Evolutionary conservation across 1,140 invertebrate genomes (phyloP), one percentile per base, ranked within the genome.

Genomic region (Megalonaias nervosa): DNA sequence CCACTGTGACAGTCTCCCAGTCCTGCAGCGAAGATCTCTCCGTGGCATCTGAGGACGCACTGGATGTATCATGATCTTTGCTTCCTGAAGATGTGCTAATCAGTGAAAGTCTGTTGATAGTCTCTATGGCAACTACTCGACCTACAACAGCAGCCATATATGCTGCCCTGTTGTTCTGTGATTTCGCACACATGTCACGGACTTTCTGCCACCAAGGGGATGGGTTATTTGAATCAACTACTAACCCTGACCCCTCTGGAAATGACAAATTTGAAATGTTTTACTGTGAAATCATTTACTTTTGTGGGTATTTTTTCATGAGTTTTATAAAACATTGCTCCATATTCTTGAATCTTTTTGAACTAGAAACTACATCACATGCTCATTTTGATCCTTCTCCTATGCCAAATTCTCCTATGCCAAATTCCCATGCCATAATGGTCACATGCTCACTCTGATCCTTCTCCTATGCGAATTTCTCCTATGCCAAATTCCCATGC

Each of bases 1-100:
- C 96, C 77, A 95, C 93, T 19, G 95, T 95, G 23, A 97, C 92
- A 74, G 94, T 94, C 90, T 97, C 96, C 95, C 95, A 97, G 55
- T 94, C 31, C 14, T 65, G 60, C n/a, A 94, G 93, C n/a, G 95
- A 95, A 17, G 97, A 92, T 72, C 94, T 94, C 90, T 97, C 96
- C 95, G 94, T 97, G 17, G 82, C 81, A 26, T 87, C 86, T 62
- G 84, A 81, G 23, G 77, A 80, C n/a, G 64, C 48, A 72, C 80
- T 84, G 56, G 82, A 78, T 62, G 86, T 85, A 67, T 89, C 88
- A 68, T 86, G 86, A 84, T 89, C 88, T 68, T n/a, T 17, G n/a
- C 19, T 64, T 69, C 66, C 14, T 58, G 48, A 1, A 26, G 16
- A 21, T 31, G 17, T 9, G 65, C 65, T 31, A 67, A 67, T 1